Evolutionary conservation across 1,140 invertebrate species (phyloP), one percentile per base, ranked within the genome.

Genomic region (Brachionus calyciflorus): DNA sequence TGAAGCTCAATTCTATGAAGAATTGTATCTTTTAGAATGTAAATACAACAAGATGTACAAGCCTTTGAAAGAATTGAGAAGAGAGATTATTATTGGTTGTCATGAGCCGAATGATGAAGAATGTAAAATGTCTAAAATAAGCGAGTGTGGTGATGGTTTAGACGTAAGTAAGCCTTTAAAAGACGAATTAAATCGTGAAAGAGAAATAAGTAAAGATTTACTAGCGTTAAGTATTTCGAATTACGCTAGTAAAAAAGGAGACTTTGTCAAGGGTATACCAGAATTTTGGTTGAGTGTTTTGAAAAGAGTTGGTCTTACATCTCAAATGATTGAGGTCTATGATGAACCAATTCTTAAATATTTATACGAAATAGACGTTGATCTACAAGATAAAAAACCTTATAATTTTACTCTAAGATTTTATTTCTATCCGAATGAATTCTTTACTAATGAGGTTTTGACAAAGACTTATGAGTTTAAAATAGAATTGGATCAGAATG

Each of bases 271-370:
- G 83, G 96, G 96, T 24, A 91, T 99, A 82, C 94, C 95, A 2
- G 91, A 93, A 70, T 99, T 99, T 86, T 99, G 96, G 96, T 87
- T 97, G 68, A 96, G 91, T 9, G 92, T 95, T 82, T 94, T 99
- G 83, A 93, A 92, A 81, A 97, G 96, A 87, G 92, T 94, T n/a
- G 90, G 90, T 28, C 89, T 94, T 82, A 85, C 98, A 46, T 88
- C 90, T 70, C 93, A 96, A 81, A 93, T 96, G 91, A 89, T 96
- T 63, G 81, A 88, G 81, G 90, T 93, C 79, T 90, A 95, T 82
- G 96, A 99, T 87, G 92, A 96, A 82, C 92, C 94, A 0, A 95
- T 97, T 81, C 85, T 99, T 10, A 91, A 93, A 81, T 90, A 93
- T 87, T 87, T 99, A 65, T 89, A 87, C 80, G 95, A 99, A 85